These are phyloP conservation scores for Notothenia rossii DNA, from an alignment of 2,113 vertebrate genomes.

Conservation along the genomic window DNA sequence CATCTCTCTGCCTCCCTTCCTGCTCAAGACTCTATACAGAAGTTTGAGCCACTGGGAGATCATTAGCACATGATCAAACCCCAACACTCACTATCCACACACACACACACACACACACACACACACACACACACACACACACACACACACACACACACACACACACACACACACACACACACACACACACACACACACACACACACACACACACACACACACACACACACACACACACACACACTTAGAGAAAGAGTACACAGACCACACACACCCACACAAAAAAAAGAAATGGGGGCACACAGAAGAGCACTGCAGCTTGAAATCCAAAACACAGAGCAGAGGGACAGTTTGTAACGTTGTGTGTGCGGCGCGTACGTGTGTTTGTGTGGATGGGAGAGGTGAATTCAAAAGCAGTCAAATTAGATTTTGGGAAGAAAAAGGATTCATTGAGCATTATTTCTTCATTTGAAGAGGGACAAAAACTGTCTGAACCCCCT, in stretches of 20 bases:
- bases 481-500: constrained; percentile 29
- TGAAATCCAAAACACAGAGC: constrained; percentile 54
- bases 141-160: constrained; percentile 4
- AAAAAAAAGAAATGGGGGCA: constrained; percentile 58
- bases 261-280: constrained; percentile 36
- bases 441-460: constrained; percentile 39
- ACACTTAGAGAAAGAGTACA: constrained; percentile 23
- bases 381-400: constrained; percentile 2
- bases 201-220: constrained; percentile 23
- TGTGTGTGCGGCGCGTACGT: background rate
- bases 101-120: constrained; percentile 19
- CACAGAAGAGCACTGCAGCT: constrained; percentile 53
- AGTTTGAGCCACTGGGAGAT: constrained; percentile 80
- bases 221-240: constrained; percentile 24
- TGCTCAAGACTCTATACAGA: constrained; percentile 68
- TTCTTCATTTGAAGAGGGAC: constrained; percentile 33
- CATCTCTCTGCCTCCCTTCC: constrained; percentile 38
- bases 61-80: constrained; percentile 80
- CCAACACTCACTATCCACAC: constrained; percentile 54
- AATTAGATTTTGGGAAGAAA: constrained; percentile 16
- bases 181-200: constrained; percentile 10
- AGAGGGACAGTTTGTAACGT: constrained; percentile 15
- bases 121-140: constrained; percentile 4
- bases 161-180: constrained; percentile 30
- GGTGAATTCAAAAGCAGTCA: constrained; percentile 2